Base-by-base conservation (phyloP, 1,140 invertebrate species). In the Caerostris darwini region DNA sequence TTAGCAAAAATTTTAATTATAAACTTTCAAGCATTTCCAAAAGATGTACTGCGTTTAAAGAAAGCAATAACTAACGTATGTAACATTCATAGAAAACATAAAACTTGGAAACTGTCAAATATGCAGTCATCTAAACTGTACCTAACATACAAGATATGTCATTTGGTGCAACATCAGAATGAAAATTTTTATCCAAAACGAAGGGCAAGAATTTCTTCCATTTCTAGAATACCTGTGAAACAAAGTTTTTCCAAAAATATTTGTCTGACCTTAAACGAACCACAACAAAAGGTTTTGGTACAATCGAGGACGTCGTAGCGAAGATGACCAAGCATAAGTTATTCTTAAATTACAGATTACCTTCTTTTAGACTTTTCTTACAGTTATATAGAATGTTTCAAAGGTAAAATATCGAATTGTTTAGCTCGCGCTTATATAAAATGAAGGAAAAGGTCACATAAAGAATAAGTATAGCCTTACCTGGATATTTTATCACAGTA, bases 241-340 rank as follows among this genome's bases (percentile, higher is more conserved):
- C 50, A 77, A 77, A 77, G 71, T 77, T 77, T 77, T 50, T 34
- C 5, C 8, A 77, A 8, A 53, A 67, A 53, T 77, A 50, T 77
- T 53, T 12, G 7, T 12, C 71, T 77, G 71, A 77, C 71, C 71
- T 77, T 77, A 50, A 50, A 50, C 71, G 71, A 50, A 12, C 34
- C 53, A 50, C 71, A 77, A 77, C 71, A 77, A 77, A 77, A 12
- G 71, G 71, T 50, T 77, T 77, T 19, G 71, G 50, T 50, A 53
- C 50, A 77, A 53, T 64, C 71, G 53, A 77, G 71, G 71, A 50
- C 71, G 12, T 7, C 10, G 53, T 50, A 77, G 8, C 71, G 50
- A 53, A 77, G 71, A 77, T 77, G 71, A 77, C 71, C 71, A 77
- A 77, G 34, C 71, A 77, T 77, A 77, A 77, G 50, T 77, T 77